Conservation (phyloP, 30 jellyfish, hydroid and myxozoan genomes). For the Turritopsis rubra region DNA sequence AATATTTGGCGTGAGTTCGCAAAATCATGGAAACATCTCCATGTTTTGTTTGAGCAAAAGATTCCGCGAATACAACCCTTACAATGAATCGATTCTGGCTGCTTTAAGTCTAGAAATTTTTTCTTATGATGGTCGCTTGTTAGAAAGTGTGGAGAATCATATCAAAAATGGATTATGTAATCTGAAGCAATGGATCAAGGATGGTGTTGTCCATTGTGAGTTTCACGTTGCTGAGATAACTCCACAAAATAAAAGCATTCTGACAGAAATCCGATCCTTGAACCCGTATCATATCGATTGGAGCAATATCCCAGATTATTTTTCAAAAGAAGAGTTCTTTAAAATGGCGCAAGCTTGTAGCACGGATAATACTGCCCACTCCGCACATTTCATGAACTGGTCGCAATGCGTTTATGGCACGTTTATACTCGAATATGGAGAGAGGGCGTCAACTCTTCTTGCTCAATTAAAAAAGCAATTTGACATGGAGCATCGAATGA, state of each 20-base stretch:
- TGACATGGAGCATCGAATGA: neutral
- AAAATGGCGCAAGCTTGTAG: constrained; percentile 20
- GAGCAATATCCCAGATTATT: constrained; percentile 11
- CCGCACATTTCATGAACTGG: constrained; percentile 18
- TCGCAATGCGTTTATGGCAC: constrained; percentile 3
- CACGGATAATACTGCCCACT: constrained; percentile 6
- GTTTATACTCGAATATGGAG: constrained; percentile 4
- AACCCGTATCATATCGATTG: constrained; percentile 11
- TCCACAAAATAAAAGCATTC: neutral
- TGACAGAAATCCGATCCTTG: neutral
- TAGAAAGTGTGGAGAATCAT: neutral
- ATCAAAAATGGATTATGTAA: neutral
- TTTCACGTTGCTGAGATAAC: neutral
- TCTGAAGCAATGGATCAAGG: neutral
- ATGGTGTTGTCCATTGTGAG: neutral
- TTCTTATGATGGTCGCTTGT: neutral
- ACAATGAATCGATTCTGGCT: neutral
- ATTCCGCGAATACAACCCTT: neutral
- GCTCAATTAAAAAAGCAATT: neutral
- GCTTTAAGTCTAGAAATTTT: neutral
- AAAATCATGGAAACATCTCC: constrained; percentile 18
- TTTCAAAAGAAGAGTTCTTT: neutral
- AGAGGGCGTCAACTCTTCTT: neutral
- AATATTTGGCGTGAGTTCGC: constrained; percentile 9
- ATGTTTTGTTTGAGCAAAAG: neutral